Percentiles rank a stretch among this genome's conserved stretches.
These are phyloP conservation scores for Eupithecia pulchellata DNA, from an alignment of 2,888 invertebrate genomes.

Conservation along the genomic window DNA sequence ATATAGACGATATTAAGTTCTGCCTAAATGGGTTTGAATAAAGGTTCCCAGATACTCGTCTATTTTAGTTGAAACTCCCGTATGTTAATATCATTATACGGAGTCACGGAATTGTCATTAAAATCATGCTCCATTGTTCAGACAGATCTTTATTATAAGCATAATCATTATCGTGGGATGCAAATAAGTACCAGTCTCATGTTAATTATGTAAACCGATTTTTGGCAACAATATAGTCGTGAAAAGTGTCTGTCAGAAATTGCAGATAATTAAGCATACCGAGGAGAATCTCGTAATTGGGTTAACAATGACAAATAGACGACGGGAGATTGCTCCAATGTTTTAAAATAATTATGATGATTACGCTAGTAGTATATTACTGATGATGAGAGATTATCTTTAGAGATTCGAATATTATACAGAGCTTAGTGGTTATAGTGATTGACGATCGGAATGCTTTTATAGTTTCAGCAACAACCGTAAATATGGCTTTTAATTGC, in stretches of 20 bases:
- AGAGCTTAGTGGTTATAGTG: neutral
- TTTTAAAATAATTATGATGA: slow-evolving; percentile 43
- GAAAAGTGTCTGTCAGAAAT: slow-evolving; percentile 58
- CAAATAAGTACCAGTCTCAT: slow-evolving; percentile 33
- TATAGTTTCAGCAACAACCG: slow-evolving; percentile 12
- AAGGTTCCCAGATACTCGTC: slow-evolving; percentile 1
- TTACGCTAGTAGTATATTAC: too few species aligned
- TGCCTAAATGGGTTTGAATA: neutral
- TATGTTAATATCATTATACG: slow-evolving; percentile 22
- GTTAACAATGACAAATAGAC: slow-evolving; percentile 68
- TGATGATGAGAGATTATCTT: slow-evolving; percentile 13
- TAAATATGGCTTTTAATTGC: slow-evolving; percentile 17
- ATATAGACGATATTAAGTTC: neutral
- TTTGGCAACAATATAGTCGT: slow-evolving; percentile 62
- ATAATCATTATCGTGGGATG: slow-evolving; percentile 49
- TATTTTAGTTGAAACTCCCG: slow-evolving; percentile 19
- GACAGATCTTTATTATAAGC: slow-evolving; percentile 35
- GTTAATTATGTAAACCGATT: slow-evolving; percentile 59
- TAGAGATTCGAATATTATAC: neutral
- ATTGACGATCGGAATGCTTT: slow-evolving; percentile 4
- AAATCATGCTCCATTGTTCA: slow-evolving; percentile 46
- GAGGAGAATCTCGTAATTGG: slow-evolving; percentile 58
- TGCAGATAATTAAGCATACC: slow-evolving; percentile 63
- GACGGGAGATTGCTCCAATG: slow-evolving; percentile 54
- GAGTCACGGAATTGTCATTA: slow-evolving; percentile 47